Percentiles rank a stretch among this genome's conserved stretches.
These are phyloP conservation scores for Procavia capensis DNA, from an alignment of 2,113 vertebrate species.

Conservation along the genomic window DNA sequence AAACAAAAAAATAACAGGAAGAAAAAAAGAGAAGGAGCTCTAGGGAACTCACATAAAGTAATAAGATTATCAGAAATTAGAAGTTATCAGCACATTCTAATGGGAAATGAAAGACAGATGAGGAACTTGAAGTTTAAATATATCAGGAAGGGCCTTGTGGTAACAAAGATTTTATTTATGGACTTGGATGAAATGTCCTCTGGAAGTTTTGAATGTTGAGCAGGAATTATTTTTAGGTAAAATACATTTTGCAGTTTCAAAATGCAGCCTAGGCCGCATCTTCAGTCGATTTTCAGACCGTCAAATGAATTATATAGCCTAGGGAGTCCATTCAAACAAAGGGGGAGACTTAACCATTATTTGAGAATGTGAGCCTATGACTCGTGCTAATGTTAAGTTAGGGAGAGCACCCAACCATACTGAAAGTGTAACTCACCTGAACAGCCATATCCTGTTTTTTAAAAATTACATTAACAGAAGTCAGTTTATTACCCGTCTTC, in stretches of 20 bases:
- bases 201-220: not conserved
- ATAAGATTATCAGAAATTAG: conserved; percentile 24
- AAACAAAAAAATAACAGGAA: conserved; percentile 69
- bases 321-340: not conserved
- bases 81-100: conserved; percentile 72
- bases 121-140: conserved; percentile 61
- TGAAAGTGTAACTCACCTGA: conserved; percentile 75
- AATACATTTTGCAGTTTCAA: not conserved
- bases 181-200: conserved; percentile 11
- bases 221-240: conserved; percentile 12
- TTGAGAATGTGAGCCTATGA: conserved; percentile 12
- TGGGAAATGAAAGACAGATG: conserved; percentile 65
- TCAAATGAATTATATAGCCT: not conserved
- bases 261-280: not conserved
- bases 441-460: conserved; percentile 79
- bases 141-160: not conserved
- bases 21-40: conserved; percentile 34
- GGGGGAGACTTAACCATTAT: not conserved
- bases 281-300: not conserved
- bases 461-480: conserved; percentile 56
- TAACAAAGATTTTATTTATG: not conserved
- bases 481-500: conserved; percentile 61
- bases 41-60: not conserved
- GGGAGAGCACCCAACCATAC: conserved; percentile 58
- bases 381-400: not conserved